Conservation (phyloP, 1,140 invertebrate species). For the Plectrocnemia conspersa region DNA sequence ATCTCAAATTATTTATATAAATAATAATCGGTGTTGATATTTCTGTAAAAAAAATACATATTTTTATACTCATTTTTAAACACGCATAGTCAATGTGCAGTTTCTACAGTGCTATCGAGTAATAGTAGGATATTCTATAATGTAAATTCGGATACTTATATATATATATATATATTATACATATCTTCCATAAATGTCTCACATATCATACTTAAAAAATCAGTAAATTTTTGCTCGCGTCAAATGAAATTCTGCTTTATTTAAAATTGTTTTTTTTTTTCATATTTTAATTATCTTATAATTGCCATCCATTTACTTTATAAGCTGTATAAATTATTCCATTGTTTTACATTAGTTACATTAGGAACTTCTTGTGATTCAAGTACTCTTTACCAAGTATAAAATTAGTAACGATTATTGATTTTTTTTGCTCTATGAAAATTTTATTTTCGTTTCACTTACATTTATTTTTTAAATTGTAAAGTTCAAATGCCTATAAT, state of each 20-base stretch:
- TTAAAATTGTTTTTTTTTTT: background rate
- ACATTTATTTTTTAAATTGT: background rate
- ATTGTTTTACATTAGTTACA: conserved; percentile 51
- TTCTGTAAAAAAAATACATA: background rate
- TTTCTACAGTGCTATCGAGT: background rate
- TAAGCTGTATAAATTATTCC: conserved; percentile 39
- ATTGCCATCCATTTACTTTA: conserved; percentile 35
- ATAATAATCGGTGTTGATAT: conserved; percentile 1
- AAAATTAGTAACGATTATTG: conserved; percentile 4
- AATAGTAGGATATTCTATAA: background rate
- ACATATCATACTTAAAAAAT: conserved; percentile 7
- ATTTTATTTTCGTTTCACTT: conserved; percentile 1
- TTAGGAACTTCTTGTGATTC: conserved; percentile 37
- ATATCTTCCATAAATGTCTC: conserved; percentile 4
- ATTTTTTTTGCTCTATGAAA: background rate
- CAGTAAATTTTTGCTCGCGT: background rate
- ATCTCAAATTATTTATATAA: conserved; percentile 15
- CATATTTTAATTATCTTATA: conserved; percentile 18
- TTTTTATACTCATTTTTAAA: conserved; percentile 8
- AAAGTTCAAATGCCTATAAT: conserved; percentile 5
- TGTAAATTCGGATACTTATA: conserved; percentile 18
- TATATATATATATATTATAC: conserved; percentile 6
- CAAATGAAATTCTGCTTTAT: background rate
- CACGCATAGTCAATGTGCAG: background rate
- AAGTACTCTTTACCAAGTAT: conserved; percentile 1